Evolutionary conservation across 2,113 vertebrate species (phyloP).

Genomic region (Chelonoidis abingdonii): DNA sequence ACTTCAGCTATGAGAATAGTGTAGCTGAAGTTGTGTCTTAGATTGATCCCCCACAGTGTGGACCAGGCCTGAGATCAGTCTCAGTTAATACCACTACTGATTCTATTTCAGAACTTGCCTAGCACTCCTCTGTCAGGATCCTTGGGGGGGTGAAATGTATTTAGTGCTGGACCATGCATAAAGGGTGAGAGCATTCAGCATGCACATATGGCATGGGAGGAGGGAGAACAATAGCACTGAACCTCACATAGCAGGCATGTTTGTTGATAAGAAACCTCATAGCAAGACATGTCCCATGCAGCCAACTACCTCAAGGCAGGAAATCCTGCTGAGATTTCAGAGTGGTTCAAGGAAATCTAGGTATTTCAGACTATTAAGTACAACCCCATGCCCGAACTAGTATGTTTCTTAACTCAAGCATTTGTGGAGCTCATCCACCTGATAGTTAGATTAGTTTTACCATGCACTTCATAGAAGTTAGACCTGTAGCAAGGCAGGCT

Average conservation of each 20-base stretch:
- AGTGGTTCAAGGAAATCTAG: not conserved
- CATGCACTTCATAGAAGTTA: not conserved
- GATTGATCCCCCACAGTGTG: too few species aligned
- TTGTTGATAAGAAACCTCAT: not conserved
- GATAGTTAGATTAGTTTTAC: not conserved
- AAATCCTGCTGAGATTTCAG: not conserved
- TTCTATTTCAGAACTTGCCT: not conserved
- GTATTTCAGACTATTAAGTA: not conserved
- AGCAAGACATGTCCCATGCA: not conserved
- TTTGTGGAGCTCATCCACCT: not conserved
- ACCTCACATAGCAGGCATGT: not conserved
- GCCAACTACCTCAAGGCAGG: not conserved
- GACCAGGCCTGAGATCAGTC: not conserved
- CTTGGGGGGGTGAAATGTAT: too few species aligned
- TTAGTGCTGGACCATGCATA: not conserved
- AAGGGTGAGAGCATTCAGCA: not conserved
- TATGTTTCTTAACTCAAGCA: not conserved
- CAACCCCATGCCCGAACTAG: not conserved
- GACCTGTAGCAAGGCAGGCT: not conserved
- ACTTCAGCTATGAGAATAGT: too few species aligned
- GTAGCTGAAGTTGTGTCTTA: too few species aligned
- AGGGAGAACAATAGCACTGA: too few species aligned
- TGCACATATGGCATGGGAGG: not conserved
- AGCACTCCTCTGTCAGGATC: not conserved
- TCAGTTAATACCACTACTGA: not conserved